These are phyloP conservation scores for Echiichthys vipera DNA, from an alignment of 2,797 vertebrate species.

Conservation along the genomic window DNA sequence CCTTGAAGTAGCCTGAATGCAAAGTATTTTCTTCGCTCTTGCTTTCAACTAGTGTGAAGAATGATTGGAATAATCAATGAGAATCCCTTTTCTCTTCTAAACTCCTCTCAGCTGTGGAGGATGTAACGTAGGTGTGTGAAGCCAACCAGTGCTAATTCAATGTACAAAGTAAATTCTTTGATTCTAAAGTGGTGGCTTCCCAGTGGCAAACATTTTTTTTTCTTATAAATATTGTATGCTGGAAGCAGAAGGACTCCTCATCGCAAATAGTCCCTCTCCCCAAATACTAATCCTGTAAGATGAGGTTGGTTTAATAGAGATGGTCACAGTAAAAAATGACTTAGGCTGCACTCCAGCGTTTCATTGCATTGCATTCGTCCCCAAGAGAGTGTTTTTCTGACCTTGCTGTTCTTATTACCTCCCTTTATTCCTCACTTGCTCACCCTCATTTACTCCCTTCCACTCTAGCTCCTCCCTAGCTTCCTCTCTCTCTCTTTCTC, in stretches of 20 bases:
- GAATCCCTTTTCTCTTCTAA: conserved; percentile 52
- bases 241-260: not conserved
- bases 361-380: conserved; percentile 38
- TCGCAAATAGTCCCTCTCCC: not conserved
- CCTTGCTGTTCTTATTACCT: conserved; percentile 50
- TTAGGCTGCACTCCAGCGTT: conserved; percentile 31
- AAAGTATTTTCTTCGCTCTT: conserved; percentile 43
- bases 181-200: conserved; percentile 13
- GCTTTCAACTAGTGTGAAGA: conserved; percentile 18
- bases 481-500: conserved; percentile 12
- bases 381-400: conserved; percentile 51
- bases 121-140: conserved; percentile 34
- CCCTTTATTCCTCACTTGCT: conserved; percentile 18
- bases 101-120: conserved; percentile 21
- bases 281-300: conserved; percentile 26
- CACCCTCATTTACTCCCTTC: not conserved
- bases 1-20: conserved; percentile 68
- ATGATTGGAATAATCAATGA: conserved; percentile 61
- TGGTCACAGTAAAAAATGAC: conserved; percentile 15
- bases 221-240: not conserved
- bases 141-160: conserved; percentile 40
- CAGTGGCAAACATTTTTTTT: not conserved
- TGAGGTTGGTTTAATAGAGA: conserved; percentile 30
- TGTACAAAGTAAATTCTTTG: conserved; percentile 18
- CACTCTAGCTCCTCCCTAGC: conserved; percentile 27